phyloP scores from a whole-genome alignment of 2,888 invertebrate species.

The Ophraella communa region DNA sequence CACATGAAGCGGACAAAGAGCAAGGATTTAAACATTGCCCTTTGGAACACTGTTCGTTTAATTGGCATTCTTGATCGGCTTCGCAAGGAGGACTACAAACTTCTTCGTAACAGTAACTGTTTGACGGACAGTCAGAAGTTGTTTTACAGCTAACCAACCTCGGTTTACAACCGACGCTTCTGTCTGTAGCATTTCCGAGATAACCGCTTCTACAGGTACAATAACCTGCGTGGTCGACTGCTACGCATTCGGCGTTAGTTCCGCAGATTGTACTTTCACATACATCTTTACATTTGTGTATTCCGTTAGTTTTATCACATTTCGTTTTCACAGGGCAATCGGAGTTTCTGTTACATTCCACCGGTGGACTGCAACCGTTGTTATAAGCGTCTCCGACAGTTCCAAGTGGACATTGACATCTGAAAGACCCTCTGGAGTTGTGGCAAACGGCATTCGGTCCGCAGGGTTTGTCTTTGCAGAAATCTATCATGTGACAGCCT shows the following conservation, averaged over 20 bases:
- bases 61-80: conserved; percentile 78
- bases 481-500: conserved; percentile 78
- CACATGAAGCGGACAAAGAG: conserved; percentile 76
- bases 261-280: conserved; percentile 82
- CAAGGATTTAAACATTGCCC: conserved; percentile 86
- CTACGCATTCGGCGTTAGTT: conserved; percentile 82
- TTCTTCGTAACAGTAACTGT: conserved; percentile 82
- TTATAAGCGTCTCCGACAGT: conserved; percentile 86
- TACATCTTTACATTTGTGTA: conserved; percentile 82
- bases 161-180: conserved; percentile 75
- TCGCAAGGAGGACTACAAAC: conserved; percentile 83
- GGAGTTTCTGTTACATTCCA: conserved; percentile 78
- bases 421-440: conserved; percentile 80
- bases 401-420: conserved; percentile 79
- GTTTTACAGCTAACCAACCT: conserved; percentile 75
- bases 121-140: conserved; percentile 76
- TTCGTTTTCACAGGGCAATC: conserved; percentile 84
- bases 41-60: conserved; percentile 79
- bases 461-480: conserved; percentile 79
- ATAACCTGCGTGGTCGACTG: conserved; percentile 75
- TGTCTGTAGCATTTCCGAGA: conserved; percentile 76
- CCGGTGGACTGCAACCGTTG: conserved; percentile 81
- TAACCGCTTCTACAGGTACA: conserved; percentile 83
- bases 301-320: conserved; percentile 74
- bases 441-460: conserved; percentile 81